phyloP scores from a whole-genome alignment of 1,140 invertebrate species.

The Bathynomus jamesi region DNA sequence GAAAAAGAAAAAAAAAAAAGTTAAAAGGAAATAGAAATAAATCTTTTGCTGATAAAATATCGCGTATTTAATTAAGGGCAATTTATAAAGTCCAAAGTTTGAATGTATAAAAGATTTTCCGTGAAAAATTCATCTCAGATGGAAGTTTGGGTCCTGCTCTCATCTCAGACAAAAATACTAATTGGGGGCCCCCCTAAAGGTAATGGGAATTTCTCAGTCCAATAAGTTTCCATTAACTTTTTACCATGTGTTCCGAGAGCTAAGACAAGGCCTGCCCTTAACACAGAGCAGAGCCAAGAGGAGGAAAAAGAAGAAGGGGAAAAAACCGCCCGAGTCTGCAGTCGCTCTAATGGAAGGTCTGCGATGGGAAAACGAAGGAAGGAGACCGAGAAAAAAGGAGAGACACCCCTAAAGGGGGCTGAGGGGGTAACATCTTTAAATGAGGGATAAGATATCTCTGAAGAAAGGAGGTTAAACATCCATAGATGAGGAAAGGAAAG shows the following conservation, averaged over 20 bases:
- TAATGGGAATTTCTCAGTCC: slow-evolving; percentile 36
- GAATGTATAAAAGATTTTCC: slow-evolving; percentile 1
- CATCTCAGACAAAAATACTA: slow-evolving; percentile 34
- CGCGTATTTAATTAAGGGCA: neutral
- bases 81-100: neutral
- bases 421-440: too few species aligned
- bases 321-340: neutral
- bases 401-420: neutral
- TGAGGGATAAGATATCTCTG: too few species aligned
- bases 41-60: neutral
- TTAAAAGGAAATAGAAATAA: neutral
- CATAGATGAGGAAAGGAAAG: too few species aligned
- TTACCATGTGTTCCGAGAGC: slow-evolving; percentile 33
- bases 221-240: slow-evolving; percentile 37
- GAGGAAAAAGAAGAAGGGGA: neutral
- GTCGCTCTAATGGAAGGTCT: neutral
- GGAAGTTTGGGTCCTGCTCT: neutral
- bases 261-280: slow-evolving; percentile 24
- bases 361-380: neutral
- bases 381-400: neutral
- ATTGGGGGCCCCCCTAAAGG: slow-evolving; percentile 33
- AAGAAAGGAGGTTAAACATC: too few species aligned
- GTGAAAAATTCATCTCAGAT: neutral
- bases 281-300: slow-evolving; percentile 3
- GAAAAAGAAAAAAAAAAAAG: neutral